These are phyloP conservation scores for Thumatha senex DNA, from an alignment of 2,888 invertebrate species.

Conservation along the genomic window DNA sequence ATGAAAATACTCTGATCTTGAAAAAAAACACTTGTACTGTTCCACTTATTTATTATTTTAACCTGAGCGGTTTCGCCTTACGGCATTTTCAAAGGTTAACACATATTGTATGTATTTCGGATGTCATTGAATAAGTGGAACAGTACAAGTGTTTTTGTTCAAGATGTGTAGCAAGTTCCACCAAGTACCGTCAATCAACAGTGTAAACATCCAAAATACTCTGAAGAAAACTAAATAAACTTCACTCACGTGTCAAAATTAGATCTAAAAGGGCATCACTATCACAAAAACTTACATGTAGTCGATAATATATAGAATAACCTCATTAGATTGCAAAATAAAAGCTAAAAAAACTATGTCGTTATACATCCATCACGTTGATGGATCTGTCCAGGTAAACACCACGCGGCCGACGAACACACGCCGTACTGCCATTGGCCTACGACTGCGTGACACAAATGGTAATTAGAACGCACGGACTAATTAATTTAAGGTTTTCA, in stretches of 20 bases:
- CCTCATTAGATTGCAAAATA: conserved; percentile 52
- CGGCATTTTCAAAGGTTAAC: too few relatives aligned
- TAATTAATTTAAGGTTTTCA: conserved; percentile 49
- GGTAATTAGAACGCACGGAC: conserved; percentile 45
- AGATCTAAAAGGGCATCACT: conserved; percentile 13
- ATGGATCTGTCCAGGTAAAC: conserved; percentile 54
- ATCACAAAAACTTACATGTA: conserved; percentile 28
- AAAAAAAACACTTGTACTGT: too few relatives aligned
- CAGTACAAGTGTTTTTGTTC: too few relatives aligned
- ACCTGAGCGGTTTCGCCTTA: too few relatives aligned
- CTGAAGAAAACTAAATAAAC: background rate
- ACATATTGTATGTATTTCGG: too few relatives aligned
- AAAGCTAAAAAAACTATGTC: conserved; percentile 44
- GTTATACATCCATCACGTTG: conserved; percentile 67
- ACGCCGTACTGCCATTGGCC: conserved; percentile 54
- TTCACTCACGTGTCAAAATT: conserved; percentile 10
- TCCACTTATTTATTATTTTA: too few relatives aligned
- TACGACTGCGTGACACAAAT: conserved; percentile 53
- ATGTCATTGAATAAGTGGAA: too few relatives aligned
- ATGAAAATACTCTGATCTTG: too few relatives aligned
- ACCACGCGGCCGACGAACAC: conserved; percentile 24
- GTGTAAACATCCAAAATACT: too few relatives aligned
- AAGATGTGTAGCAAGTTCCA: too few relatives aligned
- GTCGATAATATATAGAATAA: conserved; percentile 41
- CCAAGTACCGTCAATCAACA: too few relatives aligned